A percentile compares a stretch with the other conserved stretches of the same genome.
phyloP scores from a whole-genome alignment of 2,113 vertebrate genomes.

The Pithys albifrons region DNA sequence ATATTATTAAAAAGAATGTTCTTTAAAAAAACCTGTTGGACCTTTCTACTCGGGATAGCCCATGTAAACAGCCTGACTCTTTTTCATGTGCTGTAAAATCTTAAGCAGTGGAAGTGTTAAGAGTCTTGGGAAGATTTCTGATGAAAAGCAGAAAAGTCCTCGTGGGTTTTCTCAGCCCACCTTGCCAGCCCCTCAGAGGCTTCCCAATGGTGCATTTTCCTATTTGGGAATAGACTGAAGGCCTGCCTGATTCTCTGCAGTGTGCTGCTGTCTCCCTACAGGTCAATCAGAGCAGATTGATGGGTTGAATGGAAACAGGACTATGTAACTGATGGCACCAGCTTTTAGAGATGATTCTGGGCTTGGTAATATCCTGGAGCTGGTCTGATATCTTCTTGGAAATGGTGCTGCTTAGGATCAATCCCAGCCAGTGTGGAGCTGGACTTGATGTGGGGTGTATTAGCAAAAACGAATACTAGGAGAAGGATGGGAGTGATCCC shows the following conservation, averaged over 20 bases:
- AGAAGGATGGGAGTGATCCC: neutral
- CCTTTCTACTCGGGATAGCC: neutral
- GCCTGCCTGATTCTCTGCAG: neutral
- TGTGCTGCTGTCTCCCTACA: rapidly evolving
- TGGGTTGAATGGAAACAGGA: neutral
- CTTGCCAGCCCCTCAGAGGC: neutral
- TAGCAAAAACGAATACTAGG: neutral
- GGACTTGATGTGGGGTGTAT: neutral
- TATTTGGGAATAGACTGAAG: neutral
- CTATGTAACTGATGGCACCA: neutral
- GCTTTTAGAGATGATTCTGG: neutral
- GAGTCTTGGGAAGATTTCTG: neutral
- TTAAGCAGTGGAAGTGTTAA: neutral
- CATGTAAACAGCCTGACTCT: neutral
- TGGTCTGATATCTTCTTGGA: neutral
- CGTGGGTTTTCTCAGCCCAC: neutral
- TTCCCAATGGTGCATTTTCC: neutral
- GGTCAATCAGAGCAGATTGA: neutral
- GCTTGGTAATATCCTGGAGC: neutral
- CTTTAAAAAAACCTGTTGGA: neutral
- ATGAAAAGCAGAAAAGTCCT: neutral
- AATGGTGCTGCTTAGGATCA: neutral
- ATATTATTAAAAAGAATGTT: neutral
- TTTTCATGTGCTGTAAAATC: neutral
- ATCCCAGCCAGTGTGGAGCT: neutral